Evolutionary conservation across 2,797 vertebrate genomes (phyloP), one percentile per base, ranked within the genome.

Genomic region (Leucoraja ocellata): DNA sequence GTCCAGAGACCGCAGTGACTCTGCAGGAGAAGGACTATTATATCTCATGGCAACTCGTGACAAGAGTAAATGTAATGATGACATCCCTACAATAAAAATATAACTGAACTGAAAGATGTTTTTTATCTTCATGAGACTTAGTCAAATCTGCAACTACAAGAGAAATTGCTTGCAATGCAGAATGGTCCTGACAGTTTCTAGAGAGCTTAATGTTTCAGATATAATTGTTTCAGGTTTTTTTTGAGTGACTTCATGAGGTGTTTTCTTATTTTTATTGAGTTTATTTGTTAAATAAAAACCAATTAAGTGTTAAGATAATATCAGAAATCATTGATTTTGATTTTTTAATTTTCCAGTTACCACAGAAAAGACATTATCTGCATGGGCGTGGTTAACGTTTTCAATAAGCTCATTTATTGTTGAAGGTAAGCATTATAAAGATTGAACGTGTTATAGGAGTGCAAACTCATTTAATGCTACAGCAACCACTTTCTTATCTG

Each of bases 371-470:
- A 58, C 39, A 13, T 39, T 74, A 18, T 74, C 39, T 91, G 36
- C 90, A 54, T 92, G 90, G 90, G 71, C 36, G 25, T 91, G 68
- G 90, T 71, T 92, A 71, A 54, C 58, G 7, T 71, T 71, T 71
- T 71, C 65, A 1, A 28, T 92, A 54, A 46, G 46, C 54, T 18
- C 90, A 76, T 76, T 46, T 58, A 7, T 54, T 74, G 14, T 46
- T 74, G 39, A 58, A 92, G 90, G 90, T 92, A 58, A 92, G 88
- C 9, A 32, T 36, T 71, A 71, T 91, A 21, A 71, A 39, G n/a
- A 91, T 91, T 23, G 21, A 25, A 92, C n/a, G 4, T 23, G 73
- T 76, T 25, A 0, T 46, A 58, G 54, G 81, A 25, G 54, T 61
- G 21, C 81, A 84, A 3, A 61, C 54, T 28, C 23, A 25, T 23